A percentile compares a stretch with the other conserved stretches of the same genome.
These are phyloP conservation scores for Australoheros facetus DNA, from an alignment of 2,797 vertebrate genomes.

Conservation along the genomic window DNA sequence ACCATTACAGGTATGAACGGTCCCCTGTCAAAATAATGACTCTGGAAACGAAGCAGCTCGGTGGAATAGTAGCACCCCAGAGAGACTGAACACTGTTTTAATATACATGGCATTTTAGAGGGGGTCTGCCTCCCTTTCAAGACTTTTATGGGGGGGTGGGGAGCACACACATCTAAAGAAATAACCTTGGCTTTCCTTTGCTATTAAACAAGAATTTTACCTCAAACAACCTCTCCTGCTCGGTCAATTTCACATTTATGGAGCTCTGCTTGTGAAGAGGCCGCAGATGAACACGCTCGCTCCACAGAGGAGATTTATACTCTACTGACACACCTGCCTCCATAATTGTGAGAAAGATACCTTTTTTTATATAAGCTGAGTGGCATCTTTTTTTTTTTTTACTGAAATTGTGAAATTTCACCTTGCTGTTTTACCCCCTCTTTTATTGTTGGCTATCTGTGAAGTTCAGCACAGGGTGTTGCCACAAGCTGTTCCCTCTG, in stretches of 20 bases:
- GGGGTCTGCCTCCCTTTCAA: constrained; percentile 14
- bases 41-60: constrained; percentile 62
- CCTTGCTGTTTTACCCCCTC: constrained; percentile 73
- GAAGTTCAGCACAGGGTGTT: constrained; percentile 74
- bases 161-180: constrained; percentile 50
- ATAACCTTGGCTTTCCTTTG: constrained; percentile 75
- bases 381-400: constrained; percentile 69
- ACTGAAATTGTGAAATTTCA: constrained; percentile 85
- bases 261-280: constrained; percentile 61
- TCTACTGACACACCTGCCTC: constrained; percentile 67
- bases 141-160: constrained; percentile 2
- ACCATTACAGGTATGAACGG: constrained; percentile 25
- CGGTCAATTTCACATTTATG: constrained; percentile 76
- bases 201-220: constrained; percentile 66
- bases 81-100: constrained; percentile 44
- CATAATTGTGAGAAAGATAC: constrained; percentile 71
- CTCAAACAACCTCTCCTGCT: constrained; percentile 65
- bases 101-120: constrained; percentile 59
- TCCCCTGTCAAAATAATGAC: constrained; percentile 49
- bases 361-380: constrained; percentile 65
- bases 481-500: constrained; percentile 74
- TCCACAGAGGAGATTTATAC: constrained; percentile 73
- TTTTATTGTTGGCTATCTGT: constrained; percentile 74
- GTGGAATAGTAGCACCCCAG: constrained; percentile 36
- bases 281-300: constrained; percentile 36